Percentiles rank a stretch among this genome's conserved stretches.
These are phyloP conservation scores for Perca fluviatilis DNA, from an alignment of 2,113 vertebrate genomes.

Conservation along the genomic window DNA sequence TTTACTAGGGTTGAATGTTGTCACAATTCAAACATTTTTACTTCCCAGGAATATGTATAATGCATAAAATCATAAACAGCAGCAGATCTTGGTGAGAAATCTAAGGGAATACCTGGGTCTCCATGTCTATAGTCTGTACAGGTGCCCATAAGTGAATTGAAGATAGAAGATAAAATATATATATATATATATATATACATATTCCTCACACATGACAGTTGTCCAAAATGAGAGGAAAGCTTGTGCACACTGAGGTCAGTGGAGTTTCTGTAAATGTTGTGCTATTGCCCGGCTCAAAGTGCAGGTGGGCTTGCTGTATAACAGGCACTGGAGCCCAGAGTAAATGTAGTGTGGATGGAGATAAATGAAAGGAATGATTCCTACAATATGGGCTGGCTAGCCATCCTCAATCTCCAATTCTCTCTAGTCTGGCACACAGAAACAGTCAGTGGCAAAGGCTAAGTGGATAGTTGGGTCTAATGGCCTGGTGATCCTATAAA, in stretches of 20 bases:
- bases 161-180: too few species aligned
- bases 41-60: background rate
- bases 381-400: conserved; percentile 56
- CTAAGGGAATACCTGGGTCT: background rate
- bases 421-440: conserved; percentile 73
- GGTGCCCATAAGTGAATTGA: too few species aligned
- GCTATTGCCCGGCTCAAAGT: conserved; percentile 14
- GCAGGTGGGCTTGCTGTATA: conserved; percentile 11
- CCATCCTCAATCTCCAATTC: conserved; percentile 69
- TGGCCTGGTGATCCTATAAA: conserved; percentile 81
- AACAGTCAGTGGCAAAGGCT: conserved; percentile 80
- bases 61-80: background rate
- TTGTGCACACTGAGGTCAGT: background rate
- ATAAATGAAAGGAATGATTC: conserved; percentile 70
- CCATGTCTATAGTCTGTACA: too few species aligned
- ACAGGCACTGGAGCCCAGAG: conserved; percentile 13
- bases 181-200: too few species aligned
- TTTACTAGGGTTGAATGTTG: too few species aligned
- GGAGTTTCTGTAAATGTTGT: conserved; percentile 6
- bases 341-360: conserved; percentile 59
- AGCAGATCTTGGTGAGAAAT: too few species aligned
- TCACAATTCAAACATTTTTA: too few species aligned
- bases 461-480: conserved; percentile 82
- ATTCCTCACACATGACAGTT: too few species aligned
- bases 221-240: background rate